A percentile compares a stretch with the other conserved stretches of the same genome.
Evolutionary conservation across 2,888 invertebrate genomes (phyloP).

Genomic region (Polymixis flavicincta): DNA sequence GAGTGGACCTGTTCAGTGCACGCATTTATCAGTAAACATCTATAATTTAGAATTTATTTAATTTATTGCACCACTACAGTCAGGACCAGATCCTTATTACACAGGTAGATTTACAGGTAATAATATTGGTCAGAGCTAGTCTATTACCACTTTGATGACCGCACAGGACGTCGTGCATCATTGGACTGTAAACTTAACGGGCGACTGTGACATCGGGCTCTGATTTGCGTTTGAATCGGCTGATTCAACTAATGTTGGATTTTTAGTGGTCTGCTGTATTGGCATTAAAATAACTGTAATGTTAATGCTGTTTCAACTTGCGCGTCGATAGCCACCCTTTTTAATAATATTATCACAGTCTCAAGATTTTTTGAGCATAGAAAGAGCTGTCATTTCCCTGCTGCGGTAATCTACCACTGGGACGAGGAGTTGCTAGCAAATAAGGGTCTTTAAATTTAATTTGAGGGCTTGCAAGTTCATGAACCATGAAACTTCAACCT

Average conservation of each 20-base stretch:
- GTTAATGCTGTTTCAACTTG: no score
- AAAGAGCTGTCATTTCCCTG: background rate
- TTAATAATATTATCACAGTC: background rate
- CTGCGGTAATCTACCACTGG: background rate
- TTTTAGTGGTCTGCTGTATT: background rate
- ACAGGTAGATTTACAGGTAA: background rate
- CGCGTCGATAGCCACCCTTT: no score
- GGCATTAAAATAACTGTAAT: background rate
- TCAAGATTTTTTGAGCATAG: background rate
- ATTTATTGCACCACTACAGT: background rate
- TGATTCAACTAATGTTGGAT: background rate
- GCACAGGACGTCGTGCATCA: background rate
- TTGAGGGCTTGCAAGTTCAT: no score
- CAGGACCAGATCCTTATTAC: background rate
- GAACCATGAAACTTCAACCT: no score
- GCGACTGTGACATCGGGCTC: slow-evolving; percentile 9
- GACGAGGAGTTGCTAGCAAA: background rate
- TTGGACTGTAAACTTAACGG: slow-evolving; percentile 15
- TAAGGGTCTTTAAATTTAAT: background rate
- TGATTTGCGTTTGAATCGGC: slow-evolving; percentile 1
- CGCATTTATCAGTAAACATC: no score
- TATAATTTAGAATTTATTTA: background rate
- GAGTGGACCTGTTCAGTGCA: no score
- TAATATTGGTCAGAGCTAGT: background rate
- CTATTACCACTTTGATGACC: background rate